Conservation (phyloP, 2,888 invertebrate genomes). For the Ceriagrion tenellum region DNA sequence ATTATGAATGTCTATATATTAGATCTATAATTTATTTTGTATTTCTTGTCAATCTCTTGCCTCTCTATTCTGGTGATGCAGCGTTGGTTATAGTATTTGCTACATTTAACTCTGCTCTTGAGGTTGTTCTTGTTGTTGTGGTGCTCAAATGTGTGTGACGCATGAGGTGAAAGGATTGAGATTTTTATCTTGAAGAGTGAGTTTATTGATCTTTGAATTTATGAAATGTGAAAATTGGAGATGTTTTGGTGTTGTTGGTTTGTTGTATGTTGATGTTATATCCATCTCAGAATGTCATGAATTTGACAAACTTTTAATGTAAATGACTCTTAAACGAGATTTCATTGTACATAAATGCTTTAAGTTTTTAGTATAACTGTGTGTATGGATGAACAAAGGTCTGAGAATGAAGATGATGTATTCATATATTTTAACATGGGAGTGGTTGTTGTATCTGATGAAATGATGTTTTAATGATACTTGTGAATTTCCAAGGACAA, state of each 20-base stretch:
- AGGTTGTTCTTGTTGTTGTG: neutral
- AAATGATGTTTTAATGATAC: neutral
- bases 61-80: neutral
- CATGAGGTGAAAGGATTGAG: neutral
- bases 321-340: conserved; percentile 44
- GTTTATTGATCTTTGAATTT: neutral
- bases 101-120: neutral
- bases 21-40: neutral
- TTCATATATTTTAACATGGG: neutral
- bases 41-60: neutral
- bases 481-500: neutral
- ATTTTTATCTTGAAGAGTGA: neutral
- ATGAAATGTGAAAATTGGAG: neutral
- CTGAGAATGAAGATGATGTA: neutral
- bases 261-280: neutral
- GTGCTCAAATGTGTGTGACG: neutral
- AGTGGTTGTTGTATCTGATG: neutral
- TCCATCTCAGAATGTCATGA: neutral
- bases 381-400: neutral
- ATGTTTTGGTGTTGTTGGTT: conserved; percentile 9
- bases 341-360: conserved; percentile 17
- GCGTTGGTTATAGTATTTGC: neutral
- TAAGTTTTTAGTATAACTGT: neutral
- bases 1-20: neutral
- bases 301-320: neutral